phyloP scores from a whole-genome alignment of 2,797 vertebrate species.

The Naso thynnoides region DNA sequence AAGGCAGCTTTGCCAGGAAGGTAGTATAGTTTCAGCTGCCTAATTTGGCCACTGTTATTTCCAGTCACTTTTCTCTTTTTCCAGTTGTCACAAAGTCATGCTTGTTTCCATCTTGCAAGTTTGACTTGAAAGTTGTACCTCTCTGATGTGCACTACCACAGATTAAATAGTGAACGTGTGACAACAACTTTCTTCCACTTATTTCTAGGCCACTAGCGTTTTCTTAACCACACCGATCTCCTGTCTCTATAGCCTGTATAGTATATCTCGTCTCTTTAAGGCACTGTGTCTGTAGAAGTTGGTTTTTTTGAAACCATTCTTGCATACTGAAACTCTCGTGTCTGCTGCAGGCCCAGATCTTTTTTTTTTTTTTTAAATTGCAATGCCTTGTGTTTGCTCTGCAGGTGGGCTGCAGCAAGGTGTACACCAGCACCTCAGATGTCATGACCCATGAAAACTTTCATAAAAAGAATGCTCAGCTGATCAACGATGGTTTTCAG shows the following conservation, averaged over 20 bases:
- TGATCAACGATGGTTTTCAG: conserved; percentile 99
- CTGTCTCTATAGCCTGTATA: conserved; percentile 34
- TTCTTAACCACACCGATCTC: conserved; percentile 67
- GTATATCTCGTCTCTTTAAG: conserved; percentile 56
- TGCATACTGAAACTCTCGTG: conserved; percentile 66
- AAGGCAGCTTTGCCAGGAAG: conserved; percentile 75
- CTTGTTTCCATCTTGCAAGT: conserved; percentile 56
- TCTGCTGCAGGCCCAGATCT: conserved; percentile 38
- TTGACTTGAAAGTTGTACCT: conserved; percentile 46
- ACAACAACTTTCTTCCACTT: conserved; percentile 61
- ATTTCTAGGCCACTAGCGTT: conserved; percentile 74
- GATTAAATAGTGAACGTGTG: conserved; percentile 57
- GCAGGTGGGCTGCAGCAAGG: conserved; percentile 99
- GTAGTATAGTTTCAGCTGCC: conserved; percentile 66
- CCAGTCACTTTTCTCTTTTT: conserved; percentile 55
- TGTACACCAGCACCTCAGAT: conserved; percentile 98
- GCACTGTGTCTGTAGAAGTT: conserved; percentile 45
- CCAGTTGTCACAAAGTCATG: conserved; percentile 57
- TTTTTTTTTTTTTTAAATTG: conserved; percentile 39
- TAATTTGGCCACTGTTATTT: conserved; percentile 66
- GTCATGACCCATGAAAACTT: conserved; percentile 99
- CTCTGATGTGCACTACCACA: conserved; percentile 50
- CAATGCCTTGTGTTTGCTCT: conserved; percentile 44
- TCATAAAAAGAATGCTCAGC: conserved; percentile 99
- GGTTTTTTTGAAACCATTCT: conserved; percentile 47